Conservation (phyloP, 2,888 invertebrate genomes). For the Machimus atricapillus region DNA sequence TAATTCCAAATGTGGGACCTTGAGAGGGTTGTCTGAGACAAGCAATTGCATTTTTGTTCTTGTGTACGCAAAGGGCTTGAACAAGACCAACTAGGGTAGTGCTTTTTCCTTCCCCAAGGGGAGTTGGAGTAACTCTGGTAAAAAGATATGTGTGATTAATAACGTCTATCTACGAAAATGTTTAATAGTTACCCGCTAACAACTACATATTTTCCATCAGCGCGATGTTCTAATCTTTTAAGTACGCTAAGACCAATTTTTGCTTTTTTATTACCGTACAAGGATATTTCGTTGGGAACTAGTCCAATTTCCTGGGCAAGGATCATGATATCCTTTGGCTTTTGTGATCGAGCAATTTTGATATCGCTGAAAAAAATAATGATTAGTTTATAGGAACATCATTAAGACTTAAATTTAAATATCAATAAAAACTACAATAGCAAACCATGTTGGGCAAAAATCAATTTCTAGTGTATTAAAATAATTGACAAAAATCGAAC, state of each 20-base stretch:
- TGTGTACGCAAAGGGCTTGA: constrained; percentile 89
- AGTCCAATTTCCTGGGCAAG: constrained; percentile 88
- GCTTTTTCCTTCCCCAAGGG: constrained; percentile 98
- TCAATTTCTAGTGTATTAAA: too few species aligned
- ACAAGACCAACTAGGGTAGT: constrained; percentile 92
- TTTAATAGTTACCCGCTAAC: constrained; percentile 80
- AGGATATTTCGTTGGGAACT: constrained; percentile 78
- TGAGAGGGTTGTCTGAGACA: constrained; percentile 97
- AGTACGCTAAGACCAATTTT: constrained; percentile 86
- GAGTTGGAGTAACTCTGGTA: constrained; percentile 92
- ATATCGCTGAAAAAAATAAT: constrained; percentile 75
- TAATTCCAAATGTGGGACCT: constrained; percentile 98
- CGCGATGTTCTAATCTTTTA: constrained; percentile 72
- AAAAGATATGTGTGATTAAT: neutral
- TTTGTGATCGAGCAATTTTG: constrained; percentile 85
- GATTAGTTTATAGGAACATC: neutral
- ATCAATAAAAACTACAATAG: too few species aligned
- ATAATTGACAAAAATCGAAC: too few species aligned
- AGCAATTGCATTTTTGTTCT: constrained; percentile 86
- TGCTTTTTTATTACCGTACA: constrained; percentile 93
- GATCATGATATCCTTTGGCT: constrained; percentile 80
- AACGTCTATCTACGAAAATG: neutral
- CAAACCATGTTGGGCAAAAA: too few species aligned
- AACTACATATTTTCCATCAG: constrained; percentile 90
- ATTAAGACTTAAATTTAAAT: too few species aligned